These are phyloP conservation scores for Chaetodon trifasciatus DNA, from an alignment of 2,797 vertebrate species.

Conservation along the genomic window DNA sequence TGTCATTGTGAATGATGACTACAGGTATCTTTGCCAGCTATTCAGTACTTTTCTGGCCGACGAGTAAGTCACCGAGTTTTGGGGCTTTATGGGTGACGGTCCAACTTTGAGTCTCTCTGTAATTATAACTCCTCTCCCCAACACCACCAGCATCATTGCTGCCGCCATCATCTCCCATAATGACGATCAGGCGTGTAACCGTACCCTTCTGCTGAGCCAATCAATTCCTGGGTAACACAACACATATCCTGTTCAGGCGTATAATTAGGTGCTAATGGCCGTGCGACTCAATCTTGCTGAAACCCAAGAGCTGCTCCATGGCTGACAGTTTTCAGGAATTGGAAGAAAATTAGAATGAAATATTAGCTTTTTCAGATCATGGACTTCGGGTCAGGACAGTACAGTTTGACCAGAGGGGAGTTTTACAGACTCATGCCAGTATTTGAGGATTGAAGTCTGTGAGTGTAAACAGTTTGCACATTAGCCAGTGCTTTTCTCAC, in stretches of 20 bases:
- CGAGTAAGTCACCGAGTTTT: not conserved
- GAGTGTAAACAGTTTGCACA: not conserved
- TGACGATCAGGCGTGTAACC: slow-evolving; percentile 69
- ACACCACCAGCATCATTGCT: not conserved
- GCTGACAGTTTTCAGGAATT: slow-evolving; percentile 63
- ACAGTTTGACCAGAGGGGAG: not conserved
- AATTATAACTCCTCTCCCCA: slow-evolving; percentile 31
- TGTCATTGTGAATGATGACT: not conserved
- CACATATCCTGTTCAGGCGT: slow-evolving; percentile 65
- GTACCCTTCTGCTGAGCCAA: slow-evolving; percentile 64
- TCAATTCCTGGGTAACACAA: slow-evolving; percentile 81
- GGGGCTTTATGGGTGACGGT: not conserved
- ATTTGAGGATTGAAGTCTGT: not conserved
- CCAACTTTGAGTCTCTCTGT: slow-evolving; percentile 12
- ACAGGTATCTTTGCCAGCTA: not conserved
- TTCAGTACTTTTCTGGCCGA: not conserved
- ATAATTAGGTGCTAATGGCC: slow-evolving; percentile 84
- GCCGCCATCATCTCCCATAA: slow-evolving; percentile 48
- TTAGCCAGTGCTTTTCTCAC: not conserved
- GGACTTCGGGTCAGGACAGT: not conserved
- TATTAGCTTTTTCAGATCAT: not conserved
- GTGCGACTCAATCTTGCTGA: slow-evolving; percentile 48
- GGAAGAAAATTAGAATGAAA: slow-evolving; percentile 33
- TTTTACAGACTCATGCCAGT: not conserved
- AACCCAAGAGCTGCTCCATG: slow-evolving; percentile 61